A percentile compares a stretch with the other conserved stretches of the same genome.
phyloP scores from a whole-genome alignment of 1,140 invertebrate species.

The Bombus soroeensis region DNA sequence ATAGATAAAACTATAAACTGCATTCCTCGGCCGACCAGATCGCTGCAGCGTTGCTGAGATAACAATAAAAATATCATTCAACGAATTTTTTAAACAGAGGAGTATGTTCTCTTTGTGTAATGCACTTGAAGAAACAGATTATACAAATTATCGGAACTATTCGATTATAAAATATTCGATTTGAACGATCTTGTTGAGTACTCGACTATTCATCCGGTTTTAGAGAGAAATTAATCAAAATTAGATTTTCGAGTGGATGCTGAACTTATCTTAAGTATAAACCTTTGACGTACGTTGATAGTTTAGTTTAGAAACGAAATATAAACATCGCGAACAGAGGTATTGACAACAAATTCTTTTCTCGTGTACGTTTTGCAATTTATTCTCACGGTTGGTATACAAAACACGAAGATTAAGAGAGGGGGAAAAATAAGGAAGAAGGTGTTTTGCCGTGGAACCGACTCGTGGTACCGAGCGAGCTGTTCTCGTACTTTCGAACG shows the following conservation, averaged over 20 bases:
- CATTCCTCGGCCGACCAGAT: too few relatives aligned
- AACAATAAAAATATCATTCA: too few relatives aligned
- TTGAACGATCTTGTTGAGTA: background rate
- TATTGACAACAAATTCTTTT: background rate
- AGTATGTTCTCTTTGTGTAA: background rate
- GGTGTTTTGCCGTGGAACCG: conserved; percentile 8
- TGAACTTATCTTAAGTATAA: background rate
- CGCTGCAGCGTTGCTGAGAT: too few relatives aligned
- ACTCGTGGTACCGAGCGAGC: background rate
- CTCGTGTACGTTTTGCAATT: conserved; percentile 60
- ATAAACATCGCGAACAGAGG: background rate
- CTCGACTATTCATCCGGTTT: background rate
- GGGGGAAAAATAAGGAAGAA: conserved; percentile 45
- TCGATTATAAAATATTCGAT: background rate
- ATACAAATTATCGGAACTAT: background rate
- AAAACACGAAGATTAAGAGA: conserved; percentile 61
- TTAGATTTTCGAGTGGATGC: background rate
- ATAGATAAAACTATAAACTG: too few relatives aligned
- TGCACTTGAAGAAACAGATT: background rate
- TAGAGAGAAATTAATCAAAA: too few relatives aligned
- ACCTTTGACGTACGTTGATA: background rate
- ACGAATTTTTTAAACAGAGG: too few relatives aligned
- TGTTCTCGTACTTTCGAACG: background rate
- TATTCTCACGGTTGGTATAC: conserved; percentile 65
- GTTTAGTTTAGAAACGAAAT: background rate